These are phyloP conservation scores for Platyscapa corneri DNA, from an alignment of 1,140 invertebrate species.

Conservation along the genomic window DNA sequence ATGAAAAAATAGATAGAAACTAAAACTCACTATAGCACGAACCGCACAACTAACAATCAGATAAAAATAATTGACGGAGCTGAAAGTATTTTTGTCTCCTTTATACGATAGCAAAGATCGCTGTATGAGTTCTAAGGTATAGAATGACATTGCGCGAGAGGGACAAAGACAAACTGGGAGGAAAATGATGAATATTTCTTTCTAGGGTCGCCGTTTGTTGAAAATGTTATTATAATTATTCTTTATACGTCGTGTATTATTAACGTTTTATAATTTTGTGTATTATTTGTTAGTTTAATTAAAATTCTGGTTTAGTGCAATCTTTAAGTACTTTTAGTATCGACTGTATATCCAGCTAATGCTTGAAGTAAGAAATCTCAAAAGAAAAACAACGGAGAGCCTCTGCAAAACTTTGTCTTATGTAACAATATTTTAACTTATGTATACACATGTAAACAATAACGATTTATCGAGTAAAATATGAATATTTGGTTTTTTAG, in stretches of 20 bases:
- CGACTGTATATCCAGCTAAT: too few species aligned
- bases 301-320: too few species aligned
- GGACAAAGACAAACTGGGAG: not conserved
- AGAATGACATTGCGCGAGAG: not conserved
- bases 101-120: not conserved
- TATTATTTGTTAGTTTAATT: too few species aligned
- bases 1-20: not conserved
- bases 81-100: not conserved
- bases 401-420: too few species aligned
- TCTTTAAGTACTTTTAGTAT: too few species aligned
- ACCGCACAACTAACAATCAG: not conserved
- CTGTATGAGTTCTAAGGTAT: conserved; percentile 3
- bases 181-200: not conserved
- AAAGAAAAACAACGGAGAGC: too few species aligned
- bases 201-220: not conserved
- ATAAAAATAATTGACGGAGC: conserved; percentile 26
- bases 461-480: too few species aligned
- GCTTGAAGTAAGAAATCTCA: too few species aligned
- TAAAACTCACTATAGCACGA: not conserved
- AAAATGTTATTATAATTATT: conserved; percentile 1
- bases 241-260: not conserved
- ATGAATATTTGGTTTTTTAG: too few species aligned
- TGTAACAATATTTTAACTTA: too few species aligned
- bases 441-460: too few species aligned
- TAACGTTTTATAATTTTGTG: not conserved